Evolutionary conservation across 2,113 vertebrate species (phyloP).

Genomic region (Ardeotis arabs): DNA sequence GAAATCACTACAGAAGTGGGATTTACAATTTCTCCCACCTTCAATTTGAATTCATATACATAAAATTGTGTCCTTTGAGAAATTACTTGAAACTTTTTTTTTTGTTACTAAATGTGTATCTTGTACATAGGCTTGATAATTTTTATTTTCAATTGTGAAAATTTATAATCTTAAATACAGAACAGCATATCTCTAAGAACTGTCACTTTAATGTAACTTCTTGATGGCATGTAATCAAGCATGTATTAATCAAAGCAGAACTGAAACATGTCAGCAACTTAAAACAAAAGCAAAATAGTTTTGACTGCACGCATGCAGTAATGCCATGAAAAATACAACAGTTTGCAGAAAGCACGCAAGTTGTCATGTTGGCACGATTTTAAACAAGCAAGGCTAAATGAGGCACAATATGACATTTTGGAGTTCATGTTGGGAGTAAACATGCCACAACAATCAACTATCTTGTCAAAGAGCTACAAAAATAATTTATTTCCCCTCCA

Average conservation of each 20-base stretch:
- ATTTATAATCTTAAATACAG: not conserved
- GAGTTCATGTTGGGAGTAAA: constrained; percentile 58
- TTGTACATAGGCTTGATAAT: not conserved
- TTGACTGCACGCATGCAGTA: not conserved
- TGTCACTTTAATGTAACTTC: not conserved
- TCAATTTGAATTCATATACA: not conserved
- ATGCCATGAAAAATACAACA: constrained; percentile 8
- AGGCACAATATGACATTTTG: constrained; percentile 48
- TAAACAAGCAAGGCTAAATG: constrained; percentile 17
- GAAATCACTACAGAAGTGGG: not conserved
- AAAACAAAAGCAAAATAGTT: constrained; percentile 40
- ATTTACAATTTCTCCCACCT: not conserved
- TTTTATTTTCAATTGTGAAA: not conserved
- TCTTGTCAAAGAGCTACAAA: constrained; percentile 44
- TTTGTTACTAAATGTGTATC: not conserved
- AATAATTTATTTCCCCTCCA: constrained; percentile 16
- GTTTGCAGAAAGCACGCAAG: constrained; percentile 23
- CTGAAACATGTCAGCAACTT: not conserved
- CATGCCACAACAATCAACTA: constrained; percentile 54
- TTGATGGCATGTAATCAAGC: not conserved
- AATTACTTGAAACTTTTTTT: not conserved
- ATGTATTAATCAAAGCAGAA: constrained; percentile 17
- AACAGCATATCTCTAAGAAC: not conserved
- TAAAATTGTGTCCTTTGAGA: not conserved
- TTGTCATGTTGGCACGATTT: constrained; percentile 37